Evolutionary conservation across 2,888 invertebrate genomes (phyloP).

Genomic region (Drosophila paracracens): DNA sequence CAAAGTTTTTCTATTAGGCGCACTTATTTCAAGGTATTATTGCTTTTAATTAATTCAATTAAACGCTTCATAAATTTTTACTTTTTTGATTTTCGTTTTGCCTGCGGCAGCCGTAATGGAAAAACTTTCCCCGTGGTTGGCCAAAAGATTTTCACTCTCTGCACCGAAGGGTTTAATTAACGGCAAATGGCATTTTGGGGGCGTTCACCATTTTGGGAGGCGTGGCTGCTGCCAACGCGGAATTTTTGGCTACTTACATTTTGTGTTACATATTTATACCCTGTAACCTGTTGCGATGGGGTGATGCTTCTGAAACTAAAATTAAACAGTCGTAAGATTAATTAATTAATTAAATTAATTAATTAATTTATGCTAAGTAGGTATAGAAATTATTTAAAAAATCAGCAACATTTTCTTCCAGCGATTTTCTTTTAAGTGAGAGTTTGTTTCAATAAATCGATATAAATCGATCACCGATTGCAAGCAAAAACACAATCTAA

Average conservation of each 20-base stretch:
- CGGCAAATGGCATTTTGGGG: conserved; percentile 56
- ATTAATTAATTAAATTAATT: too few relatives aligned
- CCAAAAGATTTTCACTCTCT: conserved; percentile 52
- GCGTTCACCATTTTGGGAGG: not conserved
- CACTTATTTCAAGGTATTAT: conserved; percentile 81
- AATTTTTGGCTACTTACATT: conserved; percentile 62
- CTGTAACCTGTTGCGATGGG: not conserved
- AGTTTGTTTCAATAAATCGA: not conserved
- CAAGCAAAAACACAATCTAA: not conserved
- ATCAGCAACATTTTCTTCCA: too few relatives aligned
- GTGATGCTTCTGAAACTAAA: not conserved
- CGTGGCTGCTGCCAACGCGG: conserved; percentile 37
- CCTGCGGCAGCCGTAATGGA: conserved; percentile 76
- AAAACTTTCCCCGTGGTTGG: conserved; percentile 75
- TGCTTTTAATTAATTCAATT: conserved; percentile 84
- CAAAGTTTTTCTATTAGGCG: conserved; percentile 79
- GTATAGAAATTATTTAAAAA: too few relatives aligned
- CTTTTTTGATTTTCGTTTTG: conserved; percentile 80
- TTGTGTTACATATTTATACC: conserved; percentile 46
- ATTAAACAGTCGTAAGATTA: not conserved
- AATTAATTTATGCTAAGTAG: too few relatives aligned
- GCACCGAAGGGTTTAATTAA: conserved; percentile 81
- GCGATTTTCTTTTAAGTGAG: too few relatives aligned
- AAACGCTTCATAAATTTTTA: conserved; percentile 84
- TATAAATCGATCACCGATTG: too few relatives aligned